Evolutionary conservation across 2,797 vertebrate genomes (phyloP).

Genomic region (Chloroceryle amazona): DNA sequence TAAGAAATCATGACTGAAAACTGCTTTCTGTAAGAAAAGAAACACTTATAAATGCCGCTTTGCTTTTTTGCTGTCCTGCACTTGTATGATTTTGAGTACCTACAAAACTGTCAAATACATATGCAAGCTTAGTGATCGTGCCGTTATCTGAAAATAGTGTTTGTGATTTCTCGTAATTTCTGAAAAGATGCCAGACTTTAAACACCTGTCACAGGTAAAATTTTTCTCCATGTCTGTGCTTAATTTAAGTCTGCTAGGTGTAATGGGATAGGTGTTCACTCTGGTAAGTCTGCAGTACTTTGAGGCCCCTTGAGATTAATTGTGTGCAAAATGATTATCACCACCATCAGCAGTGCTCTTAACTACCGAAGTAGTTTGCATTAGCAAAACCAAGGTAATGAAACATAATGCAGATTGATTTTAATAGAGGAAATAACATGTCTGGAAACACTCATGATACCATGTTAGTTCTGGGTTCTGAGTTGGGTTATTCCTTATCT

Average conservation of each 20-base stretch:
- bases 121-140: constrained; percentile 35
- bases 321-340: constrained; percentile 24
- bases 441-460: not conserved
- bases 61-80: not conserved
- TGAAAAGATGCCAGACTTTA: not conserved
- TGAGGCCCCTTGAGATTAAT: constrained; percentile 47
- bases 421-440: not conserved
- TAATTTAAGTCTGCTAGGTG: constrained; percentile 31
- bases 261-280: constrained; percentile 54
- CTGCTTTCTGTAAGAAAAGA: not conserved
- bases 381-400: constrained; percentile 8
- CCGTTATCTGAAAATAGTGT: constrained; percentile 22
- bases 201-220: constrained; percentile 24
- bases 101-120: not conserved
- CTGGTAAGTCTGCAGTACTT: constrained; percentile 24
- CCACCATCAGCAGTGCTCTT: not conserved
- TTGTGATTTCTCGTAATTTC: not conserved
- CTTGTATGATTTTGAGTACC: not conserved
- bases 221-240: constrained; percentile 24
- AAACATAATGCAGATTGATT: constrained; percentile 31
- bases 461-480: not conserved
- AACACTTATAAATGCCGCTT: not conserved
- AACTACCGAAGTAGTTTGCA: not conserved
- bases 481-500: not conserved
- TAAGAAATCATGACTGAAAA: not conserved